A percentile compares a stretch with the other conserved stretches of the same genome.
Conservation (phyloP, 2,888 invertebrate genomes). For the Dryomyza anilis region DNA sequence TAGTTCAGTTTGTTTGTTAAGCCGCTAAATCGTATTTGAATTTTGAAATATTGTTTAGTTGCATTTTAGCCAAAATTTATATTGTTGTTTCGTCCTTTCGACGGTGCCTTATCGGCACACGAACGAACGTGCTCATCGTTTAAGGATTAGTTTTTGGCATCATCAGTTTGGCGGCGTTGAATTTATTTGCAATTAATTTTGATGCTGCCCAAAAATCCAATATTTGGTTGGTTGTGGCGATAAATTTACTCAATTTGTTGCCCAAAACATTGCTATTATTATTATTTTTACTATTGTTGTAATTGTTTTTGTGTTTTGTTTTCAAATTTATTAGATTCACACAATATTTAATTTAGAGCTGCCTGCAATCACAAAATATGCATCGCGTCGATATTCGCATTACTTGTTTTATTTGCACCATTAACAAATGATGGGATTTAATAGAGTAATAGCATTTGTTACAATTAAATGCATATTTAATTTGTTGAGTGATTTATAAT, state of each 20-base stretch:
- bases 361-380: no score
- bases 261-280: background rate
- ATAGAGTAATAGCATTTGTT: no score
- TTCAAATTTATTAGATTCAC: no score
- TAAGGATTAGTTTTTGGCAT: conserved; percentile 22
- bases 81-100: no score
- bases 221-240: conserved; percentile 5
- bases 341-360: no score
- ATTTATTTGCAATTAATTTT: conserved; percentile 24
- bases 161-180: background rate
- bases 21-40: conserved; percentile 9
- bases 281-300: no score
- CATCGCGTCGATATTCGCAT: no score
- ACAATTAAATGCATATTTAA: no score
- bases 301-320: no score
- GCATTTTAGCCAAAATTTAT: conserved; percentile 9
- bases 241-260: background rate
- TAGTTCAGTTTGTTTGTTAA: conserved; percentile 3
- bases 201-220: background rate
- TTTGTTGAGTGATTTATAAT: no score
- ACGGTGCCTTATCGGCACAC: conserved; percentile 9
- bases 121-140: conserved; percentile 18
- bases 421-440: no score
- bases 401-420: no score
- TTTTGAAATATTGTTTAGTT: conserved; percentile 3